Conservation (phyloP, 1,140 invertebrate genomes). For the Drosophila ambigua region DNA sequence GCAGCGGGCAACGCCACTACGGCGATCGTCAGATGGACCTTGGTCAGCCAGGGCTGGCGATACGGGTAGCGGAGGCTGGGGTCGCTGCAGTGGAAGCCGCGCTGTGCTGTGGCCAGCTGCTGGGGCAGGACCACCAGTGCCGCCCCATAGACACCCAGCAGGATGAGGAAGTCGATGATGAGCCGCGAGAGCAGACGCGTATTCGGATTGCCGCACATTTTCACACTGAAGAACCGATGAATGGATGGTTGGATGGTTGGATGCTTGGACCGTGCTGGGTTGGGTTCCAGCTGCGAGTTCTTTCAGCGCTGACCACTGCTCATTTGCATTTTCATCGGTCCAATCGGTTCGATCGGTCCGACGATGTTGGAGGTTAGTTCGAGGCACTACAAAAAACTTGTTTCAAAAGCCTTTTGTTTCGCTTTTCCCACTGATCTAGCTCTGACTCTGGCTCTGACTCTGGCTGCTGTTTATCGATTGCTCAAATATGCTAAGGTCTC, state of each 20-base stretch:
- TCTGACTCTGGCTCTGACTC: constrained; percentile 1
- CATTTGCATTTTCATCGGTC: constrained; percentile 60
- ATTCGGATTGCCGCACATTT: constrained; percentile 80
- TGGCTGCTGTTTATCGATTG: constrained; percentile 44
- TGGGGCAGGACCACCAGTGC: constrained; percentile 72
- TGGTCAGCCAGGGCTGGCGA: constrained; percentile 64
- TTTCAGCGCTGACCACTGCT: constrained; percentile 35
- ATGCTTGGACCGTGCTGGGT: too few relatives aligned
- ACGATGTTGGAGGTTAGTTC: constrained; percentile 5
- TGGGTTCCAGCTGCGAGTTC: not conserved
- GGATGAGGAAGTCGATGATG: constrained; percentile 72
- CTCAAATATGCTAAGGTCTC: constrained; percentile 62
- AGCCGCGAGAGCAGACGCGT: constrained; percentile 74
- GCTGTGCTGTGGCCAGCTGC: constrained; percentile 47
- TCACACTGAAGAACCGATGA: constrained; percentile 45
- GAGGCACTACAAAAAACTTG: constrained; percentile 54
- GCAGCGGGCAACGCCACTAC: constrained; percentile 68
- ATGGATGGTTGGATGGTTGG: constrained; percentile 2
- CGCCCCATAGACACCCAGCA: constrained; percentile 59
- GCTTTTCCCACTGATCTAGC: constrained; percentile 22
- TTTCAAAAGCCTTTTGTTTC: constrained; percentile 57
- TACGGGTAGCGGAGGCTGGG: constrained; percentile 64
- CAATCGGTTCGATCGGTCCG: constrained; percentile 16
- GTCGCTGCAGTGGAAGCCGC: constrained; percentile 76
- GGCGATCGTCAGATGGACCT: constrained; percentile 66